phyloP scores from a whole-genome alignment of 2,797 vertebrate species.

The Rhinella marina region DNA sequence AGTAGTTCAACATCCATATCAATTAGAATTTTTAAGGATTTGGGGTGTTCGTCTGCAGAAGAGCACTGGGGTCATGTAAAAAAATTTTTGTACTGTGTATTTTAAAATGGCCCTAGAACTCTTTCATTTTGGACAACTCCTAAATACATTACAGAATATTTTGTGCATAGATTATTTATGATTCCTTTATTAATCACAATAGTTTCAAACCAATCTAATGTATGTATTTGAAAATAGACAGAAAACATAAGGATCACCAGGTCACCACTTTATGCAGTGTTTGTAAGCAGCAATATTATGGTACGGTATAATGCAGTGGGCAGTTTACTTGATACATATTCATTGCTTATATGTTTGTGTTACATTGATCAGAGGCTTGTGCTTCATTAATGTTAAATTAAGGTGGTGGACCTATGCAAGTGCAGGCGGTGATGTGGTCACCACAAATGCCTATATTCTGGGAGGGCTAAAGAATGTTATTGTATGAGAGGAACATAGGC shows the following conservation, averaged over 20 bases:
- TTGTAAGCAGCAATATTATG: neutral
- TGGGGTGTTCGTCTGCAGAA: neutral
- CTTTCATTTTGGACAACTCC: neutral
- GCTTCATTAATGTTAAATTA: neutral
- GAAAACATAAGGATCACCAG: neutral
- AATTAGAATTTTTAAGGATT: neutral
- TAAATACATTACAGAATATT: neutral
- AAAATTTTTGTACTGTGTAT: too few species aligned
- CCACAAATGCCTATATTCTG: constrained; percentile 15
- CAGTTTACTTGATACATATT: neutral
- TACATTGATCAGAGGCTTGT: neutral
- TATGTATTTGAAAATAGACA: neutral
- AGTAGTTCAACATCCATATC: too few species aligned
- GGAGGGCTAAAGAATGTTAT: constrained; percentile 31
- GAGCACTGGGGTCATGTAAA: too few species aligned
- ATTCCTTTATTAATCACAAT: neutral
- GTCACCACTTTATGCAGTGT: neutral
- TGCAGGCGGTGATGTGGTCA: constrained; percentile 1
- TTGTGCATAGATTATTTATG: neutral
- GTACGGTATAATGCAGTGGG: constrained; percentile 6
- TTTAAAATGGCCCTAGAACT: neutral
- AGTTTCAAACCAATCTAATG: neutral
- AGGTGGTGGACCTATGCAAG: neutral
- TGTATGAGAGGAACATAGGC: neutral
- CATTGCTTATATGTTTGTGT: neutral